These are phyloP conservation scores for Balearica regulorum DNA, from an alignment of 2,797 vertebrate species.

Conservation along the genomic window DNA sequence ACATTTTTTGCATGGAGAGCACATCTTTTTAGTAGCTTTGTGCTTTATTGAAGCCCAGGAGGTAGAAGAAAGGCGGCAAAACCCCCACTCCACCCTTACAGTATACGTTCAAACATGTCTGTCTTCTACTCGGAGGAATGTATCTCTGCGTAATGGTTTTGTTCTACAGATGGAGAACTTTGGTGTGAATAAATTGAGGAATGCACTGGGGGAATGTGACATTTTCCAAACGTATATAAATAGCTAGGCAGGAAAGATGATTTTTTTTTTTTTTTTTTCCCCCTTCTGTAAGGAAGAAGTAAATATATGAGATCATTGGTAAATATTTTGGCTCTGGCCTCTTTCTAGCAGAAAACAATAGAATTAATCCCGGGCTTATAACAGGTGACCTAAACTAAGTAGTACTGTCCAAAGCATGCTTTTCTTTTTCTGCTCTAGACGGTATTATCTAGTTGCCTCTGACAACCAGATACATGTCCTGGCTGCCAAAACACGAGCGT, in stretches of 20 bases:
- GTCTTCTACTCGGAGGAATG: background rate
- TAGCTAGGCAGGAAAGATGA: background rate
- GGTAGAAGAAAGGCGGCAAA: background rate
- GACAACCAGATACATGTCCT: background rate
- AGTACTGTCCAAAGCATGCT: background rate
- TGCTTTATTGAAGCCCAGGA: background rate
- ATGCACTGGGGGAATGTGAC: background rate
- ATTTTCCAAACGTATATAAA: background rate
- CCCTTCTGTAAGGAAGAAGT: background rate
- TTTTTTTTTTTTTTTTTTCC: background rate
- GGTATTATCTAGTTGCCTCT: background rate
- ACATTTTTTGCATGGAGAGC: background rate
- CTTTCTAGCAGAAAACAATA: background rate
- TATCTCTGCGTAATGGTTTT: background rate
- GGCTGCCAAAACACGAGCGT: background rate
- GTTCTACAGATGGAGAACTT: background rate
- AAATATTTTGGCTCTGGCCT: background rate
- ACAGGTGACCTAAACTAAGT: background rate
- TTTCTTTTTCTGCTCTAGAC: background rate
- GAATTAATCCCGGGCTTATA: background rate
- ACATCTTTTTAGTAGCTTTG: background rate
- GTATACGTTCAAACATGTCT: background rate
- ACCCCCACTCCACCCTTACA: background rate
- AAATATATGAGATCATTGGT: background rate
- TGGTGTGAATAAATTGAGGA: background rate